Evolutionary conservation across 2,113 vertebrate genomes (phyloP), one percentile per base, ranked within the genome.

Genomic region (Empidonax traillii): DNA sequence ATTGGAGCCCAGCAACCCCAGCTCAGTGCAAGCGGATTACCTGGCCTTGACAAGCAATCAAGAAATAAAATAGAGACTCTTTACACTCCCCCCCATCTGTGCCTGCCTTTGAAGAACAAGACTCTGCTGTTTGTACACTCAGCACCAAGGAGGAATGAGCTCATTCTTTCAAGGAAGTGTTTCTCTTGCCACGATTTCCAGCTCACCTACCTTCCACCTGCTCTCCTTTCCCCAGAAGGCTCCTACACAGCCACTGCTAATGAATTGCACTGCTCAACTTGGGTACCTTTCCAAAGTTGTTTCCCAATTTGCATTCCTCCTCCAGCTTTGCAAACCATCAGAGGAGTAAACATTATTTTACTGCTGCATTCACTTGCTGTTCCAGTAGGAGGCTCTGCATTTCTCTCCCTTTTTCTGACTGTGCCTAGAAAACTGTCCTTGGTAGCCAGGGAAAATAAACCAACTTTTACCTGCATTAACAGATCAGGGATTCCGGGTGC

Each of bases 141-240:
- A 15, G 17, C 33, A 20, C n/a, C 20, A 5, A 4, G 23, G 23
- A 71, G 33, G 25, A 55, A 30, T 0, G 1, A 22, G 18, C 33
- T 59, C 59, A 7, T 2, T 16, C 66, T 59, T 1, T 31, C 33
- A 18, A 19, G 35, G 53, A n/a, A 65, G 8, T 1, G 3, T 53
- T 88, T 81, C 30, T 55, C 31, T 21, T 7, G 1, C 3, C 0
- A 1, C 12, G 53, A 39, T 58, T 86, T 68, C 46, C 30, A 56
- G 1, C 19, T 68, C 59, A 30, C 16, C 33, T 51, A 35, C 41
- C 22, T 81, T 53, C 69, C 66, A 30, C 55, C 51, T 28, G 25
- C 51, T 28, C 25, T 28, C 51, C 22, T 49, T 56, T 52, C 83
- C 20, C 9, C 5, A 53, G 58, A 76, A 28, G 13, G 41, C n/a